These are phyloP conservation scores for Prorops nasuta DNA, from an alignment of 1,140 invertebrate species.

Conservation along the genomic window DNA sequence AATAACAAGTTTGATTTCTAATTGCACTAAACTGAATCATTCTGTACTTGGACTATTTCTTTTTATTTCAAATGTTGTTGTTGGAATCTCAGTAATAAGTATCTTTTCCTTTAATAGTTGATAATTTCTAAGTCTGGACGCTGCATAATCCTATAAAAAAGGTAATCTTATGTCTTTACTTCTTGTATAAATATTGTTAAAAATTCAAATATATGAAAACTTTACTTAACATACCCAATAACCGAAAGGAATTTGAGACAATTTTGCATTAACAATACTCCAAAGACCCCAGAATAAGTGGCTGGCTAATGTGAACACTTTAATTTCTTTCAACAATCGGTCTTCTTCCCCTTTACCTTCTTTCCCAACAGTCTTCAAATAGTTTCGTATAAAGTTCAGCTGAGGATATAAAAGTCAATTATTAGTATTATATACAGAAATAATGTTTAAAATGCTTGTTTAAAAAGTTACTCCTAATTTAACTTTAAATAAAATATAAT, in stretches of 20 bases:
- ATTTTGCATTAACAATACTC: conserved; percentile 83
- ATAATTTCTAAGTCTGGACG: conserved; percentile 59
- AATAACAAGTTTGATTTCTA: too few relatives aligned
- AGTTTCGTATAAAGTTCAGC: conserved; percentile 64
- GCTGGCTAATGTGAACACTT: conserved; percentile 80
- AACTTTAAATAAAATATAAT: too few relatives aligned
- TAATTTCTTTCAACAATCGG: conserved; percentile 73
- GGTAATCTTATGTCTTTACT: conserved; percentile 1
- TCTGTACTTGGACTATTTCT: too few relatives aligned
- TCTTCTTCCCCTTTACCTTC: conserved; percentile 53
- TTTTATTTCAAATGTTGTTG: too few relatives aligned
- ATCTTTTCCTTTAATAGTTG: conserved; percentile 61
- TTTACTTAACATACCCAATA: conserved; percentile 81
- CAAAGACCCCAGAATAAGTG: conserved; percentile 93
- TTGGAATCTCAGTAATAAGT: too few relatives aligned
- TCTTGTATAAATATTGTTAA: neutral
- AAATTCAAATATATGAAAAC: neutral
- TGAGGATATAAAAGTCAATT: conserved; percentile 40
- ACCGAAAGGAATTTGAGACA: conserved; percentile 89
- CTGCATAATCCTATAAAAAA: conserved; percentile 59
- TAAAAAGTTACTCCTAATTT: too few relatives aligned
- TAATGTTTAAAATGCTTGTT: neutral
- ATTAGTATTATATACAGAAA: conserved; percentile 13
- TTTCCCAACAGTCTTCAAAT: conserved; percentile 55
- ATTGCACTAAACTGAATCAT: too few relatives aligned